A percentile compares a stretch with the other conserved stretches of the same genome.
Conservation (phyloP, 2,888 invertebrate species). For the Drosophila parthenogenetica region DNA sequence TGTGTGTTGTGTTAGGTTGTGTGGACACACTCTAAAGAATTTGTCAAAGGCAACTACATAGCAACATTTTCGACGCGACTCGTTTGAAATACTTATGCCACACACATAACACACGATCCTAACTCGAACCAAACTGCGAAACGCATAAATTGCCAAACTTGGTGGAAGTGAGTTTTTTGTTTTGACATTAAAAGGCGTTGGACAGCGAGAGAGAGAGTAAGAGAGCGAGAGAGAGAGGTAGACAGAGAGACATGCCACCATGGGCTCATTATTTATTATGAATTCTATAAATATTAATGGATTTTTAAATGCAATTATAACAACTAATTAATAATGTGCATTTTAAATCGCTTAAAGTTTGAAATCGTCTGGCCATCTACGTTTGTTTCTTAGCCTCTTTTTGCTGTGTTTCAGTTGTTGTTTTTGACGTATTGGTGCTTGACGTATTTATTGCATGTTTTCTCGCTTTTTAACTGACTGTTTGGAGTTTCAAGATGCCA, state of each 20-base stretch:
- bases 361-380: constrained; percentile 26
- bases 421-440: constrained; percentile 77
- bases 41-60: constrained; percentile 76
- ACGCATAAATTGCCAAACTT: constrained; percentile 76
- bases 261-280: constrained; percentile 83
- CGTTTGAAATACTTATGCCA: constrained; percentile 78
- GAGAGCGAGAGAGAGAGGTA: constrained; percentile 56
- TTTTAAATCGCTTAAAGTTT: constrained; percentile 77
- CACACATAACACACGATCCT: constrained; percentile 70
- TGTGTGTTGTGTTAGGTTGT: not conserved
- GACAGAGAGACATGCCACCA: constrained; percentile 51
- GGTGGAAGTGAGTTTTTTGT: constrained; percentile 46
- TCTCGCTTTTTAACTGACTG: constrained; percentile 64
- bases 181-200: constrained; percentile 72
- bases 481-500: constrained; percentile 35
- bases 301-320: constrained; percentile 85
- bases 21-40: constrained; percentile 74
- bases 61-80: constrained; percentile 60
- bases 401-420: constrained; percentile 18
- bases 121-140: constrained; percentile 57
- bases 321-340: constrained; percentile 85
- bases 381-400: not conserved
- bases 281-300: constrained; percentile 85
- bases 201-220: constrained; percentile 57
- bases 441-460: constrained; percentile 83